Evolutionary conservation across 1,140 invertebrate species (phyloP), one percentile per base, ranked within the genome.

Genomic region (Megathymus violae): DNA sequence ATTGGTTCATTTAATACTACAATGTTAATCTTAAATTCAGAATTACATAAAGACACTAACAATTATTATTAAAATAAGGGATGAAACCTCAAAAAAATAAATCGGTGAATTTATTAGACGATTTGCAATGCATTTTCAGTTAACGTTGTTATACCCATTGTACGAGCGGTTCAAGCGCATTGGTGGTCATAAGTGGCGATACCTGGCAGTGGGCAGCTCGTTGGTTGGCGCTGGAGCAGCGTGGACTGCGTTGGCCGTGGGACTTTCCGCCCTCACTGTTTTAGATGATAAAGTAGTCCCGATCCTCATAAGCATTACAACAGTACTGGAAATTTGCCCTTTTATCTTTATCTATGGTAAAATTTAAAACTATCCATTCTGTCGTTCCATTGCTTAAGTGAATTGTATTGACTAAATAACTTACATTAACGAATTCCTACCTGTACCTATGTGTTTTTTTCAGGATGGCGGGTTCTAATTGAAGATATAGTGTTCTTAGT

Each of bases 311-410:
- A 72, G 69, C 19, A 16, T 78, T 1, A 70, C 82, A 0, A 83
- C 82, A 5, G 22, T 74, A 0, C 4, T 82, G 0, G 88, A 90
- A 15, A 64, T 88, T n/a, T 47, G 66, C 6, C 80, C 77, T 7
- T 86, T 90, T 64, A 52, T 82, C 10, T 82, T 82, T 52, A 74
- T 90, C 60, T 90, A 90, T 54, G 85, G 88, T 90, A 71, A 67
- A 22, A 43, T 51, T 40, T 22, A 31, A 17, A 22, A 31, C 31
- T 31, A 36, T 46, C 19, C 3, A 1, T 31, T 31, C 9, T 1
- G 9, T 25, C 22, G 22, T 25, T 25, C 6, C 3, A 3, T 25
- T 25, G 22, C 27, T 48, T 62, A 15, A 40, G 38, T 16, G 38
- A 27, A 43, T 34, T 44, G 13, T 11, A n/a, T n/a, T n/a, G n/a